A percentile compares a stretch with the other conserved stretches of the same genome.
phyloP scores from a whole-genome alignment of 2,888 invertebrate genomes.

The Acleris holmiana region DNA sequence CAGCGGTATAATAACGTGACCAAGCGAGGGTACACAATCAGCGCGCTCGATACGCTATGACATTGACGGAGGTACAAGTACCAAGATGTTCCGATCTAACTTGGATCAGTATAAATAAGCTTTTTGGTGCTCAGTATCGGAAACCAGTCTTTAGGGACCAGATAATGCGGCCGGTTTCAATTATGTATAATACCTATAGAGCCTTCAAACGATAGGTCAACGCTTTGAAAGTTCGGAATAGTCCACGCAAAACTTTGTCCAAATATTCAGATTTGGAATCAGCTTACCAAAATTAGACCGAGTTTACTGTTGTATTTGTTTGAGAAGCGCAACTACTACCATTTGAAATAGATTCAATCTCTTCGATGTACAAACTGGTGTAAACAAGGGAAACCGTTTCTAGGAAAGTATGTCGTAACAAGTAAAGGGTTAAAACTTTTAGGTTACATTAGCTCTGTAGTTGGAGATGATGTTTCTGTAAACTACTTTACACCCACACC shows the following conservation, averaged over 20 bases:
- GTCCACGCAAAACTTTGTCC: not conserved
- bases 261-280: not conserved
- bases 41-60: constrained; percentile 28
- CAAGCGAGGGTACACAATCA: constrained; percentile 20
- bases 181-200: constrained; percentile 5
- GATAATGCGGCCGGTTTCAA: not conserved
- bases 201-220: constrained; percentile 4
- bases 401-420: too few relatives aligned
- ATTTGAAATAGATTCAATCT: too few relatives aligned
- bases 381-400: too few relatives aligned
- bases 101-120: constrained; percentile 13
- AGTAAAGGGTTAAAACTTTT: too few relatives aligned
- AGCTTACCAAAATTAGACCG: not conserved
- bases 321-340: too few relatives aligned
- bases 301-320: not conserved
- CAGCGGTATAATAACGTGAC: constrained; percentile 24
- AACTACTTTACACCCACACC: too few relatives aligned
- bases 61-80: constrained; percentile 28
- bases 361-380: too few relatives aligned
- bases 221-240: constrained; percentile 5
- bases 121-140: constrained; percentile 12
- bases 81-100: constrained; percentile 13
- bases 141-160: constrained; percentile 4
- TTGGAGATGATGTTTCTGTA: too few relatives aligned
- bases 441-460: too few relatives aligned